Base-by-base conservation (phyloP, 1,140 invertebrate species). In the Zaprionus ornatus region DNA sequence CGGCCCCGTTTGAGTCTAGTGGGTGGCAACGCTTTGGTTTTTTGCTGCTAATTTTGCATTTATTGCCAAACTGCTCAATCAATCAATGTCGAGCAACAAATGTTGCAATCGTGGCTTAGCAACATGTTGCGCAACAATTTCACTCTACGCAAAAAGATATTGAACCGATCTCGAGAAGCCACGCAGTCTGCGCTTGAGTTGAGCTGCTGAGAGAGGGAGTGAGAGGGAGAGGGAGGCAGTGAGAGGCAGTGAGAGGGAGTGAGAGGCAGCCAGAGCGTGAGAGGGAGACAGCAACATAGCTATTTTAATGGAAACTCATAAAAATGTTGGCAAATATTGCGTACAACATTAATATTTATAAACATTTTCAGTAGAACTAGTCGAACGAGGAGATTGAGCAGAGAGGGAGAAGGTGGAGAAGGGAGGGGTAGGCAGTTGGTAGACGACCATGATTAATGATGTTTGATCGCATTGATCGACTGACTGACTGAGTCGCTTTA, bases 361-460 rank as follows among this genome's bases (percentile, higher is more conserved):
- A 23, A 69, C 74, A 9, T 78, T 77, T 74, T 17, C n/a, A 45
- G 40, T 17, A 45, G 40, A 45, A 45, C 40, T 45, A 45, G 40
- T 45, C 19, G n/a, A 45, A n/a, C 6, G 2, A n/a, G 37, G 9
- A 32, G 32, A n/a, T n/a, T n/a, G n/a, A n/a, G n/a, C 29, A 32
- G 29, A 25, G 9, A 32, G 29, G 3, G 29, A 32, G 29, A 9
- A 32, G 29, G 29, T 10, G 29, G 29, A 0, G 3, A 25, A 4
- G n/a, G 15, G 15, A 1, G n/a, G n/a, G n/a, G n/a, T n/a, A 3
- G 3, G 37, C 9, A 7, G 61, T 59, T 52, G 23, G 23, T 25
- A 12, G 50, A 25, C 52, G 23, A 13, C 17, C n/a, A 7, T 87
- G 84, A 87, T 87, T 87, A 88, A 87, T 87, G 84, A 88, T 88